Evolutionary conservation across 2,797 vertebrate genomes (phyloP).

Genomic region (Paguma larvata): DNA sequence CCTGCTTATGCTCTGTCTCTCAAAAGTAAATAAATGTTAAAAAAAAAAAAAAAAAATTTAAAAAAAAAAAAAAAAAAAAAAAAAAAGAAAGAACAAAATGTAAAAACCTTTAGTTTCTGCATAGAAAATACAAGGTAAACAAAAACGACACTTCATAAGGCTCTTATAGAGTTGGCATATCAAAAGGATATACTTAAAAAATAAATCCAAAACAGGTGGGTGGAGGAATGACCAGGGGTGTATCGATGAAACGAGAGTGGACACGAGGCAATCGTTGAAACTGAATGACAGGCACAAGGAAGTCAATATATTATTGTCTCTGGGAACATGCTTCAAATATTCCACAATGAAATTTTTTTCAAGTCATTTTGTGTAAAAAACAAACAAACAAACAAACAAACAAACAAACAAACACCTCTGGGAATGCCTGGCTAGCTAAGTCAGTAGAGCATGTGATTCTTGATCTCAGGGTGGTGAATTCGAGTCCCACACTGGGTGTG

Average conservation of each 20-base stretch:
- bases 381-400: background rate
- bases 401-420: background rate
- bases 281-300: too few species aligned
- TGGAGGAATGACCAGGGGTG: background rate
- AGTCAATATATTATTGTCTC: background rate
- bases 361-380: background rate
- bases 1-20: too few species aligned
- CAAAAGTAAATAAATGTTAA: too few species aligned
- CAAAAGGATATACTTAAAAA: background rate
- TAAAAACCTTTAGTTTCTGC: background rate
- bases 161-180: background rate
- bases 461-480: background rate
- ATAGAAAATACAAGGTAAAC: background rate
- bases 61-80: too few species aligned
- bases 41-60: too few species aligned
- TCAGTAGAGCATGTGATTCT: background rate
- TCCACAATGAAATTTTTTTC: background rate
- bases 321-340: background rate
- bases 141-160: background rate
- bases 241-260: background rate
- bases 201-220: background rate
- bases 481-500: background rate
- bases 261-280: fast-evolving
- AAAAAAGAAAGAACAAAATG: background rate
- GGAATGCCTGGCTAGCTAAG: background rate